A percentile compares a stretch with the other conserved stretches of the same genome.
These are phyloP conservation scores for Centropristis striata DNA, from an alignment of 2,113 vertebrate genomes.

Conservation along the genomic window DNA sequence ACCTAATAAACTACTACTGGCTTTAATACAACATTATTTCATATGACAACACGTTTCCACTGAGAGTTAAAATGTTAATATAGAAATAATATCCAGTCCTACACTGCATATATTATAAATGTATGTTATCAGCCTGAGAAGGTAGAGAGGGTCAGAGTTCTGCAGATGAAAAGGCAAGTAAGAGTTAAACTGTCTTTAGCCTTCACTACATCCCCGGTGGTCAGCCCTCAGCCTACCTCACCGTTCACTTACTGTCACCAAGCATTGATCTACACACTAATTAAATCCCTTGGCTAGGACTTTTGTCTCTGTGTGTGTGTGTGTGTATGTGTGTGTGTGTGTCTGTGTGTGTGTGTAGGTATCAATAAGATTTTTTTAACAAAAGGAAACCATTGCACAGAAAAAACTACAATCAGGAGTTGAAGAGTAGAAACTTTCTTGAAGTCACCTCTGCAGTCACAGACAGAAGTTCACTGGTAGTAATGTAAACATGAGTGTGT, in stretches of 20 bases:
- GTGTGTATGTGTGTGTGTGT: background rate
- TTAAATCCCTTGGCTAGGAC: slow-evolving; percentile 53
- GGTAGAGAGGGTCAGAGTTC: background rate
- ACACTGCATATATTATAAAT: slow-evolving; percentile 11
- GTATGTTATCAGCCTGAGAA: background rate
- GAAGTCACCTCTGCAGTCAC: background rate
- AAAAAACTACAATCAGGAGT: background rate
- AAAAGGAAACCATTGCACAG: background rate
- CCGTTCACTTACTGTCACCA: slow-evolving; percentile 49
- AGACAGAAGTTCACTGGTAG: background rate
- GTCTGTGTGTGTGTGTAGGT: background rate
- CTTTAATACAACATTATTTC: background rate
- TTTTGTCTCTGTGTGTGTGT: slow-evolving; percentile 3
- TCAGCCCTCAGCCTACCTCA: slow-evolving; percentile 34
- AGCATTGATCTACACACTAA: slow-evolving; percentile 63
- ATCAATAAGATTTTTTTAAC: background rate
- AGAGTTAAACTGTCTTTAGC: slow-evolving; percentile 54
- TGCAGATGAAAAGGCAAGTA: slow-evolving; percentile 31
- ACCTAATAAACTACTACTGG: too few species aligned
- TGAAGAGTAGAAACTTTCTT: background rate
- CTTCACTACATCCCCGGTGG: slow-evolving; percentile 24
- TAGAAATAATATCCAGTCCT: background rate
- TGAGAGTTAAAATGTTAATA: background rate
- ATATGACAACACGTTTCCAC: background rate
- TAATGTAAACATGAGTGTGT: background rate